Percentiles rank a stretch among this genome's conserved stretches.
Conservation (phyloP, 2,888 invertebrate species). For the Heteromurus nitidus region DNA sequence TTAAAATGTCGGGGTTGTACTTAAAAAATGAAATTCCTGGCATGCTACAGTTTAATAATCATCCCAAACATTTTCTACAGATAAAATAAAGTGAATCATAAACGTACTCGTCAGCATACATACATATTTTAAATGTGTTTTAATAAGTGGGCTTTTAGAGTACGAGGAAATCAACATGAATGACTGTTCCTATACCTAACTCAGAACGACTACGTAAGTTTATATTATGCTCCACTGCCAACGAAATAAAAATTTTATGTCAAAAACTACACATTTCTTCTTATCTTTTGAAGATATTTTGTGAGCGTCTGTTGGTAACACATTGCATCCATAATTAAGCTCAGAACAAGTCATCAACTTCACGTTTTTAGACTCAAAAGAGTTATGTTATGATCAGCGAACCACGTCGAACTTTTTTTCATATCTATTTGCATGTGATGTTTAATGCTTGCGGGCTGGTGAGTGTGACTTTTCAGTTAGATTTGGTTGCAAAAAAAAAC, state of each 20-base stretch:
- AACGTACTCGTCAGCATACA: too few relatives aligned
- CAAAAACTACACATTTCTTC: conserved; percentile 9
- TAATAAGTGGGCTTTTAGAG: conserved; percentile 1
- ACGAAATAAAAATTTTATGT: conserved; percentile 15
- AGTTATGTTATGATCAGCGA: conserved; percentile 33
- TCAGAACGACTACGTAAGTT: background rate
- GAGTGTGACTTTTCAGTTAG: background rate
- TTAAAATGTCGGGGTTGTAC: too few relatives aligned
- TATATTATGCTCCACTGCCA: background rate
- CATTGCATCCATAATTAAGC: conserved; percentile 26
- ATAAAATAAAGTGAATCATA: too few relatives aligned
- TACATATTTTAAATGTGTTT: too few relatives aligned
- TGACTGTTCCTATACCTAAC: background rate
- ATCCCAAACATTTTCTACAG: too few relatives aligned
- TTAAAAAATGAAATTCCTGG: too few relatives aligned
- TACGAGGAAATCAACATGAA: conserved; percentile 3
- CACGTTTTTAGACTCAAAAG: conserved; percentile 11
- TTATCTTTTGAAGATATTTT: conserved; percentile 17
- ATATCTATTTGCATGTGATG: background rate
- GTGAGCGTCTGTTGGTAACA: background rate
- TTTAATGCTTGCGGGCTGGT: background rate
- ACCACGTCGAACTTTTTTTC: conserved; percentile 22
- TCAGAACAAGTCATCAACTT: conserved; percentile 28
- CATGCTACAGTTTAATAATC: too few relatives aligned
- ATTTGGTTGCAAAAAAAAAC: background rate